Evolutionary conservation across 2,113 vertebrate species (phyloP).

Genomic region (Sakesphorus luctuosus): DNA sequence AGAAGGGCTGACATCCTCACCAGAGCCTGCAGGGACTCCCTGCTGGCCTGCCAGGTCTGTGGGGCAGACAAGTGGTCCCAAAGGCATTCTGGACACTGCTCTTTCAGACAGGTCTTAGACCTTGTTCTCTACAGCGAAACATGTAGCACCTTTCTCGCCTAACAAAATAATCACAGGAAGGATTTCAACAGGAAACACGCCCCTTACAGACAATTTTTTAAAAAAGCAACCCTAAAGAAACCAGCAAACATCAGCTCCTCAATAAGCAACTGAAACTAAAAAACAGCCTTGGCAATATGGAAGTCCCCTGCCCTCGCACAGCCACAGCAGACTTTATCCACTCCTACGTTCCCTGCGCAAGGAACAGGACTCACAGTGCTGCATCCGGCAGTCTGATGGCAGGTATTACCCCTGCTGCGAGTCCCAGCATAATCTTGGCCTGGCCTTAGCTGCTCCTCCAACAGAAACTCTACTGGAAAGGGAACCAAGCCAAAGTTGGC

Average conservation of each 20-base stretch:
- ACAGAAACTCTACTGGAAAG: not conserved
- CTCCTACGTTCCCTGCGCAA: not conserved
- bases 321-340: fast-evolving
- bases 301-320: not conserved
- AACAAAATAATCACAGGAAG: not conserved
- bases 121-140: not conserved
- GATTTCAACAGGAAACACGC: not conserved
- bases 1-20: not conserved
- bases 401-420: fast-evolving
- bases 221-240: not conserved
- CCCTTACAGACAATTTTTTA: not conserved
- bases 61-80: not conserved
- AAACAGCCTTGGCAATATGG: not conserved
- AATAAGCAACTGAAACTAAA: not conserved
- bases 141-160: not conserved
- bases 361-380: fast-evolving
- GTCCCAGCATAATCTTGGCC: not conserved
- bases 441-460: not conserved
- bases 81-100: not conserved
- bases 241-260: not conserved
- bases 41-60: not conserved
- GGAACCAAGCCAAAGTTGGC: not conserved
- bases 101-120: not conserved
- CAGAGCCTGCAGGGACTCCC: not conserved
- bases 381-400: not conserved